Percentiles rank a stretch among this genome's conserved stretches.
phyloP scores from a whole-genome alignment of 2,113 vertebrate genomes.

The Galemys pyrenaicus region DNA sequence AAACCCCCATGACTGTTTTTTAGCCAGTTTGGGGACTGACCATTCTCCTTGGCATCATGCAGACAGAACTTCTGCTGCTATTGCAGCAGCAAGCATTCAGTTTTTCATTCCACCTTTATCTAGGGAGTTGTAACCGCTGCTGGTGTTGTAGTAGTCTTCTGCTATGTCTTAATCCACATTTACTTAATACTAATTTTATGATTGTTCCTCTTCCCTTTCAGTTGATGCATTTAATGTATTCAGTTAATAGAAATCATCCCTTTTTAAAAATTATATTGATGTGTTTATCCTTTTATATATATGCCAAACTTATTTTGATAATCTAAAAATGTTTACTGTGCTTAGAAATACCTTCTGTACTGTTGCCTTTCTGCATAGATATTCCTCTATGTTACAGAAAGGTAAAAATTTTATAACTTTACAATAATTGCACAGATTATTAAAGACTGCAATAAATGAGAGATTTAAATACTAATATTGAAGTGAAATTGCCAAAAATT shows the following conservation, averaged over 20 bases:
- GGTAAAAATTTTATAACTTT: neutral
- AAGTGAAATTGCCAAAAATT: neutral
- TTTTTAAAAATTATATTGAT: neutral
- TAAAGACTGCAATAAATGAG: neutral
- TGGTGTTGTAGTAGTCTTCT: neutral
- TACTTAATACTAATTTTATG: conserved; percentile 47
- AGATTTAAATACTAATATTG: neutral
- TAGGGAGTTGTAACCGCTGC: neutral
- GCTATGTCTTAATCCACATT: conserved; percentile 15
- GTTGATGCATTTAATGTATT: neutral
- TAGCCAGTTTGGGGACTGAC: neutral
- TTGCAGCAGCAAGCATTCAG: neutral
- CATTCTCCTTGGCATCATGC: neutral
- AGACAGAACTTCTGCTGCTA: neutral
- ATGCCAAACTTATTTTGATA: neutral
- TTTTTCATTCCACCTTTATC: conserved; percentile 47
- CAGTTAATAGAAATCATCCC: conserved; percentile 57
- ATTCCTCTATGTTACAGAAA: neutral
- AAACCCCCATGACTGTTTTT: neutral
- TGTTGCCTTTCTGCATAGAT: neutral
- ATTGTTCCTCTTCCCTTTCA: conserved; percentile 35
- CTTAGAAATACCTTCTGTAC: neutral
- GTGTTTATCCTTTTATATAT: neutral
- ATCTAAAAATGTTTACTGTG: neutral
- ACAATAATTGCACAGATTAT: neutral